These are phyloP conservation scores for Falco punctatus DNA, from an alignment of 2,113 vertebrate species.

Conservation along the genomic window DNA sequence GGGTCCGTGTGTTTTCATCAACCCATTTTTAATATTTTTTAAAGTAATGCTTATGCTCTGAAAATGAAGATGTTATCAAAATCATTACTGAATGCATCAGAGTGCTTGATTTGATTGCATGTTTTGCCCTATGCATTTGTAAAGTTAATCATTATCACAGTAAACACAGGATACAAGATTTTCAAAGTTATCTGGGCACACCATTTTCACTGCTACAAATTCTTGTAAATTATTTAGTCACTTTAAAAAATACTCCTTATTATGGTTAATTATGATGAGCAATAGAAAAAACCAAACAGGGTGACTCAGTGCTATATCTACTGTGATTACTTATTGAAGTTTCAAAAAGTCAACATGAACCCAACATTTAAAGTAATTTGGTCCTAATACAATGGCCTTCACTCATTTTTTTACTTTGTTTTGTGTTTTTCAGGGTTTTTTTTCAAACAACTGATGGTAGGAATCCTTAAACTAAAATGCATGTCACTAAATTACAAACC, in stretches of 20 bases:
- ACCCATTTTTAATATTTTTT: not conserved
- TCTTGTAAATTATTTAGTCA: not conserved
- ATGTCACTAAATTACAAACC: not conserved
- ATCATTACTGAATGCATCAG: not conserved
- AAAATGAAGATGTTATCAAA: not conserved
- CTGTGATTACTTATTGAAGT: not conserved
- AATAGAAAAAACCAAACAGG: not conserved
- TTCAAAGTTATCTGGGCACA: not conserved
- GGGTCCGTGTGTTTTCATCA: not conserved
- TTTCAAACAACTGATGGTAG: not conserved
- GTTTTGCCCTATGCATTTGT: not conserved
- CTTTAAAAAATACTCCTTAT: not conserved
- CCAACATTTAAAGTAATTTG: not conserved
- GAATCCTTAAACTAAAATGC: not conserved
- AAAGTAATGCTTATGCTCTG: not conserved
- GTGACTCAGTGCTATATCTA: not conserved
- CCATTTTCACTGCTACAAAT: not conserved
- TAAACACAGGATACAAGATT: not conserved
- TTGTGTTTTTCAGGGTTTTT: not conserved
- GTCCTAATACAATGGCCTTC: not conserved
- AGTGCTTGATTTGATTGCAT: not conserved
- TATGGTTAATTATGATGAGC: not conserved
- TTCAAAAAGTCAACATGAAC: not conserved
- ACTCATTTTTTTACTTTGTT: not conserved
- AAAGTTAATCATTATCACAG: not conserved